A percentile compares a stretch with the other conserved stretches of the same genome.
These are phyloP conservation scores for Erythrolamprus reginae DNA, from an alignment of 2,113 vertebrate genomes.

Conservation along the genomic window DNA sequence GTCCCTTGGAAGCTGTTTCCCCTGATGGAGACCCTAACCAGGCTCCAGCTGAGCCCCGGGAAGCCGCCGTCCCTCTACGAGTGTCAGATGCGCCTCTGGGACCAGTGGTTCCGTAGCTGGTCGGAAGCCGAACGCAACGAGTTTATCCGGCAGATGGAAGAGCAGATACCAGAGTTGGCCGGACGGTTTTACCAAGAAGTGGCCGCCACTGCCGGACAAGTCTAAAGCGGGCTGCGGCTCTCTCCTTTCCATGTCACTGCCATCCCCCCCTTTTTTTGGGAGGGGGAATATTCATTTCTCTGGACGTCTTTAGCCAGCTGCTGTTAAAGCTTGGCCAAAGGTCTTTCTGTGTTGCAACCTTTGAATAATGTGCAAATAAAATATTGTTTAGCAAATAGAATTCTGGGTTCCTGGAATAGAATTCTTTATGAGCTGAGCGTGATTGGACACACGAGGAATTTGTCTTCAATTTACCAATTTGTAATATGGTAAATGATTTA, in stretches of 20 bases:
- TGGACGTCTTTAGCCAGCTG: neutral
- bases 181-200: conserved; percentile 78
- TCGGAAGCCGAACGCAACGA: conserved; percentile 81
- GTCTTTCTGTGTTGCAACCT: neutral
- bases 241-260: too few species aligned
- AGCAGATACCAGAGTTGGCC: conserved; percentile 75
- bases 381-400: neutral
- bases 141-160: conserved; percentile 78
- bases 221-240: conserved; percentile 39
- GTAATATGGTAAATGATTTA: too few species aligned
- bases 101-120: conserved; percentile 89
- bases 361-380: neutral
- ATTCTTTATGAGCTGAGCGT: too few species aligned
- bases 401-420: too few species aligned
- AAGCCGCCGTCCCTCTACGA: conserved; percentile 83
- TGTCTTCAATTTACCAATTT: too few species aligned
- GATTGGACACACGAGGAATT: too few species aligned
- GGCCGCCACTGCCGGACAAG: conserved; percentile 75
- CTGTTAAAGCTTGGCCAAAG: neutral
- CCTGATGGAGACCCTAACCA: conserved; percentile 77
- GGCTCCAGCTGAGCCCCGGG: conserved; percentile 63
- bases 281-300: too few species aligned
- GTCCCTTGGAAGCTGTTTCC: conserved; percentile 83
- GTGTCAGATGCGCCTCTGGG: conserved; percentile 87
- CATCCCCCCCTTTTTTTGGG: too few species aligned